Conservation (phyloP, 2,797 vertebrate species). For the Valencia hispanica region DNA sequence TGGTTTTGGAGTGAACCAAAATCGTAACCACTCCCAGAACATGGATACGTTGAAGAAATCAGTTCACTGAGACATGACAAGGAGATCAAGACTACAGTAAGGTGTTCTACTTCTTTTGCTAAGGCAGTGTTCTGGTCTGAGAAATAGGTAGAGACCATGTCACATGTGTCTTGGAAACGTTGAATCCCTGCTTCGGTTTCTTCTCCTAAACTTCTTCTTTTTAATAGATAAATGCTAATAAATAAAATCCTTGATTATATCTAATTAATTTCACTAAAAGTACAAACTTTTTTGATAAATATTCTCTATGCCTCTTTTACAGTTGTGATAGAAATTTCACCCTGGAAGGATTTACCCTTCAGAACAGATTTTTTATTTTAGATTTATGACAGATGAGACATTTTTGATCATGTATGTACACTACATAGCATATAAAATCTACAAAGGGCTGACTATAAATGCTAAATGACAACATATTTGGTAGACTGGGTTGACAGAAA, state of each 20-base stretch:
- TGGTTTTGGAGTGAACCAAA: background rate
- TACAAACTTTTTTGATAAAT: background rate
- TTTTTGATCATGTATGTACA: background rate
- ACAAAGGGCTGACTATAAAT: constrained; percentile 52
- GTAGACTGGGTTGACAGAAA: constrained; percentile 44
- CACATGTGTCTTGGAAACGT: background rate
- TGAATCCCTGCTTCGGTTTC: background rate
- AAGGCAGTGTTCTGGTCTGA: background rate
- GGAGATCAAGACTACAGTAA: background rate
- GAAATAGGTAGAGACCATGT: background rate
- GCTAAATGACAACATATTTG: constrained; percentile 41
- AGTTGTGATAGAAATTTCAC: background rate
- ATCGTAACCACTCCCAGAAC: background rate
- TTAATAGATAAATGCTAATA: background rate
- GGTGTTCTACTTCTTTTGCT: background rate
- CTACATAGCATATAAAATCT: constrained; percentile 20
- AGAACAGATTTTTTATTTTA: background rate
- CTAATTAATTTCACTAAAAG: background rate
- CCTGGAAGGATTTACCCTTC: background rate
- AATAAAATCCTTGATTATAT: background rate
- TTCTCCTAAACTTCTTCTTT: background rate
- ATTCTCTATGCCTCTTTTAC: background rate
- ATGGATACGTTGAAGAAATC: background rate
- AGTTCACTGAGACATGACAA: background rate
- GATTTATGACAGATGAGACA: background rate